A percentile compares a stretch with the other conserved stretches of the same genome.
phyloP scores from a whole-genome alignment of 2,888 invertebrate species.

The Bembecia ichneumoniformis region DNA sequence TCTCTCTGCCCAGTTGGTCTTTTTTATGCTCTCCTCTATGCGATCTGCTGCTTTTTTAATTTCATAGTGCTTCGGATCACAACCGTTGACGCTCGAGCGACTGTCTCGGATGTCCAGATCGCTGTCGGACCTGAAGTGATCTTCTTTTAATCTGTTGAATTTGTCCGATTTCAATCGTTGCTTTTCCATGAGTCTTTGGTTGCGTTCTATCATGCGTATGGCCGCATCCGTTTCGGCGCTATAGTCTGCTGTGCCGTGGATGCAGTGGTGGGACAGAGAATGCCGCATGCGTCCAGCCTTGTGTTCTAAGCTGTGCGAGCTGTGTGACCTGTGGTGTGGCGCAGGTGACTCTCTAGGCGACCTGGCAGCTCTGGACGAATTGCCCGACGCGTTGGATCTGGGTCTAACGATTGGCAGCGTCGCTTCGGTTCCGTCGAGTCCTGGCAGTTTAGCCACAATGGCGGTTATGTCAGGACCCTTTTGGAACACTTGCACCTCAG shows the following conservation, averaged over 20 bases:
- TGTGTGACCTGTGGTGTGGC: conserved; percentile 48
- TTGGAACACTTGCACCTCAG: conserved; percentile 79
- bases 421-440: conserved; percentile 58
- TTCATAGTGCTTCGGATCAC: conserved; percentile 40
- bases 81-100: conserved; percentile 22
- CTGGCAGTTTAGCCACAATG: conserved; percentile 76
- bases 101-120: conserved; percentile 44
- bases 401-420: conserved; percentile 65
- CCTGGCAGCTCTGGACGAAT: conserved; percentile 64
- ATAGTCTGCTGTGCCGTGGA: conserved; percentile 64
- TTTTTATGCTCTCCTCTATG: conserved; percentile 63
- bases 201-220: conserved; percentile 72
- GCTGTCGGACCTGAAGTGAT: conserved; percentile 54
- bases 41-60: conserved; percentile 53
- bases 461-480: conserved; percentile 86
- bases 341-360: conserved; percentile 43
- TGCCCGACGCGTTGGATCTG: conserved; percentile 70
- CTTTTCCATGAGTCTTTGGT: conserved; percentile 73
- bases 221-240: conserved; percentile 73
- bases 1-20: conserved; percentile 64
- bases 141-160: conserved; percentile 46
- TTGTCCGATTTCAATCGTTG: conserved; percentile 62
- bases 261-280: conserved; percentile 62
- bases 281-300: conserved; percentile 52
- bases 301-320: conserved; percentile 62